These are phyloP conservation scores for Olivierus martensii DNA, from an alignment of 1,140 invertebrate species.

Conservation along the genomic window DNA sequence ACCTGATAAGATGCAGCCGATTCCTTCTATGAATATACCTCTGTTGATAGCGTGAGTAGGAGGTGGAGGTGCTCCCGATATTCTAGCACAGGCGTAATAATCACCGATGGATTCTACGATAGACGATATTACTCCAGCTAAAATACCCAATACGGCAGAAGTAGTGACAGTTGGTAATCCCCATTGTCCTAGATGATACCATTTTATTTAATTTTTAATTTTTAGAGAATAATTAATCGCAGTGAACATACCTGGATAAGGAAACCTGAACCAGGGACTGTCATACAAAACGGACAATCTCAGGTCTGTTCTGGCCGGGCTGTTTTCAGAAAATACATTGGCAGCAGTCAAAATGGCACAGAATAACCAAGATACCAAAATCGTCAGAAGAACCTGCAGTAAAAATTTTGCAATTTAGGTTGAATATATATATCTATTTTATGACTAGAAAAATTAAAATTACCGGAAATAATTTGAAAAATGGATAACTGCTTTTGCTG, in stretches of 20 bases:
- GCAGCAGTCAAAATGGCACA: conserved; percentile 28
- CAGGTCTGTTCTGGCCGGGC: conserved; percentile 18
- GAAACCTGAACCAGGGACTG: conserved; percentile 67
- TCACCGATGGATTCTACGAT: conserved; percentile 76
- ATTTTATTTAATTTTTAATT: too few relatives aligned
- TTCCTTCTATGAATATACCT: conserved; percentile 65
- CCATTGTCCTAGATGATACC: conserved; percentile 59
- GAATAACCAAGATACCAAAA: conserved; percentile 27
- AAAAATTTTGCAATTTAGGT: too few relatives aligned
- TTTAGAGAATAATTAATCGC: too few relatives aligned
- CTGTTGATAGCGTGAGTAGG: conserved; percentile 73
- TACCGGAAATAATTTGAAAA: conserved; percentile 28
- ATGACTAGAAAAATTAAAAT: too few relatives aligned
- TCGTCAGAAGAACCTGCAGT: conserved; percentile 30
- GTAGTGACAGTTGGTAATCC: conserved; percentile 56
- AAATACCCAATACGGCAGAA: conserved; percentile 55
- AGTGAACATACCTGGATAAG: conserved; percentile 53
- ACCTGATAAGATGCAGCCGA: conserved; percentile 66
- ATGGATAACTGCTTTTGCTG: conserved; percentile 17
- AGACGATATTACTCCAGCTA: conserved; percentile 60
- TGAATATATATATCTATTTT: too few relatives aligned
- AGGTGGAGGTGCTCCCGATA: conserved; percentile 62
- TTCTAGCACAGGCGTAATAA: conserved; percentile 69
- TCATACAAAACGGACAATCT: conserved; percentile 53
- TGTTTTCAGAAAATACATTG: conserved; percentile 22